These are phyloP conservation scores for Vimba vimba DNA, from an alignment of 2,113 vertebrate species.

Conservation along the genomic window DNA sequence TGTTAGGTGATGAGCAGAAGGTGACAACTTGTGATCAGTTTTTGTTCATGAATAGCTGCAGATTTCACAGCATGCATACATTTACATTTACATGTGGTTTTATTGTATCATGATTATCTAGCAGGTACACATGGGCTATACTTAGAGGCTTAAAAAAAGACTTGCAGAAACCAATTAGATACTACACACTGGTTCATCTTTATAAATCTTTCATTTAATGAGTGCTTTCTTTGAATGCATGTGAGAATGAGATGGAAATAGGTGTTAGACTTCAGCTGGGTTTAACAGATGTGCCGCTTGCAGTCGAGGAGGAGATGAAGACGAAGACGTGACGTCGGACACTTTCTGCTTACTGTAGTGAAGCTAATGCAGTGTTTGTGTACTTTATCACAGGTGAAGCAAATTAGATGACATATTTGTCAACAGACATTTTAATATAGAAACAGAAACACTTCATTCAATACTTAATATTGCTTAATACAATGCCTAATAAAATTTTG, in stretches of 20 bases:
- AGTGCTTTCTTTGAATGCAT: background rate
- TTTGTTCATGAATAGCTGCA: background rate
- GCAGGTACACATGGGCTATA: background rate
- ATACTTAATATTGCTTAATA: too few species aligned
- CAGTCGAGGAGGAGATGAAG: background rate
- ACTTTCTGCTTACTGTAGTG: background rate
- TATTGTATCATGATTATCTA: background rate
- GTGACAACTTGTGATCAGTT: slow-evolving; percentile 23
- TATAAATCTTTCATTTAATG: background rate
- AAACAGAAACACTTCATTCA: background rate
- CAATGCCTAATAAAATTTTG: too few species aligned
- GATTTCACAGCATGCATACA: background rate
- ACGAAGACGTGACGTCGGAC: background rate
- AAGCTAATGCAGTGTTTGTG: background rate
- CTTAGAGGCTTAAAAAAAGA: background rate
- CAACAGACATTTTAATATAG: background rate
- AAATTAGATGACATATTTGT: background rate
- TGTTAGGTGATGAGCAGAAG: slow-evolving; percentile 22
- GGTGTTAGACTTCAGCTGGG: background rate
- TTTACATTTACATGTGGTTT: background rate
- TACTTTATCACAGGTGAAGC: background rate
- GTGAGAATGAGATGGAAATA: background rate
- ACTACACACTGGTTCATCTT: background rate
- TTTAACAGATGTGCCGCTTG: background rate
- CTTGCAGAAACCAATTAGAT: background rate